Percentiles rank a stretch among this genome's conserved stretches.
Evolutionary conservation across 1,140 invertebrate genomes (phyloP).

Genomic region (Atta cephalotes): DNA sequence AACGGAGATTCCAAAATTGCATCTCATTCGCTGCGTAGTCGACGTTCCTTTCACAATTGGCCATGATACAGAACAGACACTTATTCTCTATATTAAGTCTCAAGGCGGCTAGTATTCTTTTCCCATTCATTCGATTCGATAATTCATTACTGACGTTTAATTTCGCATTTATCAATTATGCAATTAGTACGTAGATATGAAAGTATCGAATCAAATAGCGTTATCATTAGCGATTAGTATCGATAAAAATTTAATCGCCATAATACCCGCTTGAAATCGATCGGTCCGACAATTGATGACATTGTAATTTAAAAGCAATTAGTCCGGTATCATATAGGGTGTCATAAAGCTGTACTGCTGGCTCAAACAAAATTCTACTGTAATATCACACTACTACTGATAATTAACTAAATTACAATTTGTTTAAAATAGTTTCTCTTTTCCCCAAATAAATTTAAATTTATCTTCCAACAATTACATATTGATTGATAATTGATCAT

Average conservation of each 20-base stretch:
- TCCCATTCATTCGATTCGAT: background rate
- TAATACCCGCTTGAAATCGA: background rate
- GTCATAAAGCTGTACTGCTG: background rate
- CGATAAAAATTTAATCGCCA: constrained; percentile 14
- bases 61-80: constrained; percentile 22
- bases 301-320: constrained; percentile 37
- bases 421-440: background rate
- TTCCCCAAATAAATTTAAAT: background rate
- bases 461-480: background rate
- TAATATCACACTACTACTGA: background rate
- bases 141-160: constrained; percentile 35
- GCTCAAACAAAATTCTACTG: background rate
- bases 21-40: background rate
- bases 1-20: constrained; percentile 27
- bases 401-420: background rate
- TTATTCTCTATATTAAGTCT: constrained; percentile 30
- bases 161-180: constrained; percentile 7
- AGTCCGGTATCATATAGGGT: background rate
- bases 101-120: constrained; percentile 38
- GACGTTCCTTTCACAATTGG: constrained; percentile 69
- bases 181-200: constrained; percentile 5
- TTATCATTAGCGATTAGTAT: constrained; percentile 33
- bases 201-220: constrained; percentile 29
- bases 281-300: background rate
- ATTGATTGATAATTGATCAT: no score